Base-by-base conservation (phyloP, 2,113 vertebrate species). In the Lophotis ruficrista region DNA sequence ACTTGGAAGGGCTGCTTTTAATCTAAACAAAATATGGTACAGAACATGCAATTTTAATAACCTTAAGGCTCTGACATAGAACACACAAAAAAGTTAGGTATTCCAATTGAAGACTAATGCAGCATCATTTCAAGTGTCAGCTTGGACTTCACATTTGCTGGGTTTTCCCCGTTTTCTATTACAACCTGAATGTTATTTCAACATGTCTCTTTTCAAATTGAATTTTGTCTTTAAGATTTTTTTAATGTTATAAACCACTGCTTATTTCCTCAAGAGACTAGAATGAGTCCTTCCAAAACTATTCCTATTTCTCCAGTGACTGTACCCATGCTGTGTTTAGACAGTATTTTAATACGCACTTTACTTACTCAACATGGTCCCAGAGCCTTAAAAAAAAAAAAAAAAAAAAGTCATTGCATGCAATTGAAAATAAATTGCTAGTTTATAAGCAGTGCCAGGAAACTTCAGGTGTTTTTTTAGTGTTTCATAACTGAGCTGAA, bases 171-270 rank as follows among this genome's bases (percentile, higher is more conserved):
- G 19, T 89, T 93, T 93, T 96, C 72, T 95, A 28, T 92, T 93
- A 91, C 78, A 93, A 94, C 64, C 91, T 93, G 82, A 28, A 65
- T 45, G 54, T 95, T 95, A 97, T 78, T 94, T 94, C 89, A 97
- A 96, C 25, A 78, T 31, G 22, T 12, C 64, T 58, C 23, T 78
- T 95, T 79, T 92, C 48, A 60, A 87, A 90, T 92, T 92, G 11
- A 15, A 33, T 95, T 97, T 97, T 95, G 56, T 64, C 73, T 96
- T 69, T 17, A 60, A 90, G 95, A 75, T 89, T 50, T 7, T 53
- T 91, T 70, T 58, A 61, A 65, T 53, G 76, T 96, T 96, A 88
- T 73, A 88, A 98, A 91, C 78, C 82, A 90, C 25, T 56, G 37
- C 13, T 94, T 90, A 94, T 96, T 96, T 94, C 84, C 78, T 93